Base-by-base conservation (phyloP, 2,888 invertebrate genomes). In the Agrilus cyanescens region DNA sequence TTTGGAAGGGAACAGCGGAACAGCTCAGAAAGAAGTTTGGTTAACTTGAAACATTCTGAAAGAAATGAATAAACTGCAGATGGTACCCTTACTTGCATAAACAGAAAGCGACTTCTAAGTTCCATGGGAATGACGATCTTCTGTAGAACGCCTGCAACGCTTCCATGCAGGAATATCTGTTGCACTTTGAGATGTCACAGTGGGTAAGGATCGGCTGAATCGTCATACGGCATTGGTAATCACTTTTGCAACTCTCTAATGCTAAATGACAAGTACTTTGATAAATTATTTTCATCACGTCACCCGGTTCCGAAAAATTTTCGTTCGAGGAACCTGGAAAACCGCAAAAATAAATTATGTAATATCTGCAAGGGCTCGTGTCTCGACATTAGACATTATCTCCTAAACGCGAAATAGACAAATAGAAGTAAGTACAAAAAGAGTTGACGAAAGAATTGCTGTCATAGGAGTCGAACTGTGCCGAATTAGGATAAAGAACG, bases 241-340 rank as follows among this genome's bases (percentile, higher is more conserved):
- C 82, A 66, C 82, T 84, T 67, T 86, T 85, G 69, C 83, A 86
- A 47, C 80, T 75, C 60, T 83, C 82, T 70, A 86, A 71, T 37
- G 89, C 89, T 53, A 83, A 78, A 68, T 89, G 88, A 68, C 91
- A 90, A 54, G 90, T 90, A 58, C 87, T 88, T 69, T 87, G 78
- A 46, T 82, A 76, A 31, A 77, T 74, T 61, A 77, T 70, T 62
- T 73, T 74, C n/a, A 58, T 46, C 37, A 53, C 47, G 47, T 57
- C 57, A 37, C 54, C 54, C 38, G 45, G 48, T 44, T 54, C 56
- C 12, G 51, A 45, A 25, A 53, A 53, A 37, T 56, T 55, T 43
- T 51, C 50, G 46, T 61, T 59, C 35, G 59, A 52, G 39, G 59
- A 55, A 58, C 62, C 64, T 64, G 57, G 8, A 25, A 25, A 25